Conservation (phyloP, 2,113 vertebrate species). For the Lynx canadensis region DNA sequence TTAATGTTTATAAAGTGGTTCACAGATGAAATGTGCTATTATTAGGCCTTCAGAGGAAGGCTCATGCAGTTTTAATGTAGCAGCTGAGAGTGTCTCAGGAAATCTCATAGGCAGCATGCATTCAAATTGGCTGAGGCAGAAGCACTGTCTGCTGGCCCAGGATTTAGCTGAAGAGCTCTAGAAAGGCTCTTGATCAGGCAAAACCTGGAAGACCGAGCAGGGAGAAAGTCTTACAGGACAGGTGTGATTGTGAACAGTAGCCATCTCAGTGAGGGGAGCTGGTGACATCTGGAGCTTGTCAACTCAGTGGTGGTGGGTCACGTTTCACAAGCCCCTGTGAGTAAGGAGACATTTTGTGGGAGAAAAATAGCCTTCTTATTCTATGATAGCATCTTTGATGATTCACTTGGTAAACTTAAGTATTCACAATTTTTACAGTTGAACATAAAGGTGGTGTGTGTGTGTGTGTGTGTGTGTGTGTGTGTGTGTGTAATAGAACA, state of each 20-base stretch:
- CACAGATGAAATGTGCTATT: constrained; percentile 10
- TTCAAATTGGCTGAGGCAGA: constrained; percentile 43
- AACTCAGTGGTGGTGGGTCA: neutral
- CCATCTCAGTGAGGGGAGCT: neutral
- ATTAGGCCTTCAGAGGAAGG: constrained; percentile 38
- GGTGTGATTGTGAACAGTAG: neutral
- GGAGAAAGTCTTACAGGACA: neutral
- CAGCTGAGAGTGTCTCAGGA: constrained; percentile 38
- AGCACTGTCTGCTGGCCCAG: neutral
- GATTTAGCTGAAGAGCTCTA: neutral
- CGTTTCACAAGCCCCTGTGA: neutral
- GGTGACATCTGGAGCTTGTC: neutral
- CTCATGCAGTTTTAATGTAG: constrained; percentile 11
- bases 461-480: neutral
- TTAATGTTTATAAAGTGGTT: constrained; percentile 59
- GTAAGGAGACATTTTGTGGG: neutral
- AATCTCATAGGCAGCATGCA: neutral
- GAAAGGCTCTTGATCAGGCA: neutral
- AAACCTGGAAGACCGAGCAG: neutral
- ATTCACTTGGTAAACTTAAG: neutral
- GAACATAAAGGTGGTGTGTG: neutral
- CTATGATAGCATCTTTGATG: neutral
- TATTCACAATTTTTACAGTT: neutral
- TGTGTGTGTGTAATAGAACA: neutral
- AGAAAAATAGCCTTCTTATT: neutral